These are phyloP conservation scores for Blomia tropicalis DNA, from an alignment of 2,888 invertebrate genomes.

Conservation along the genomic window DNA sequence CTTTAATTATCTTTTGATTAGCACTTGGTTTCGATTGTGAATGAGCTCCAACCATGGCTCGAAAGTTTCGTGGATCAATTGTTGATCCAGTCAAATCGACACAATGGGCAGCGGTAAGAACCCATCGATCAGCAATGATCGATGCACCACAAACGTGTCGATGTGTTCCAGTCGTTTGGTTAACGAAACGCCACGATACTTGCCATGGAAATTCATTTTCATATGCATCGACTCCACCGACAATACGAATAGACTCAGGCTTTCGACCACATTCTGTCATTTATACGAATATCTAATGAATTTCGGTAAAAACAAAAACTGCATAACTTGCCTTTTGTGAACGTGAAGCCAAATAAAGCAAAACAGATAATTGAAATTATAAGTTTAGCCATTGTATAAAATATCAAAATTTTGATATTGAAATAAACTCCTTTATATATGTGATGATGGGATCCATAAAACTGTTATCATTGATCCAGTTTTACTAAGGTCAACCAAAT, in stretches of 20 bases:
- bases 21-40: not conserved
- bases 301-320: too few relatives aligned
- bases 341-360: too few relatives aligned
- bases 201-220: slow-evolving; percentile 9
- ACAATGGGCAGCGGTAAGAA: slow-evolving; percentile 9
- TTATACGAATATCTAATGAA: too few relatives aligned
- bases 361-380: too few relatives aligned
- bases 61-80: not conserved
- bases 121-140: not conserved
- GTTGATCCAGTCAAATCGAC: not conserved
- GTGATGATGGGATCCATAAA: too few relatives aligned
- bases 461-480: too few relatives aligned
- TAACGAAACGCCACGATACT: slow-evolving; percentile 10
- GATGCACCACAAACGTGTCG: slow-evolving; percentile 11
- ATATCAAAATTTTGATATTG: too few relatives aligned
- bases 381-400: too few relatives aligned
- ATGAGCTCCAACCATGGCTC: not conserved
- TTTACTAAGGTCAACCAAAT: too few relatives aligned
- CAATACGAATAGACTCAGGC: not conserved
- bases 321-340: too few relatives aligned
- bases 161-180: not conserved
- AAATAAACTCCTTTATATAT: too few relatives aligned
- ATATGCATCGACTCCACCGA: not conserved
- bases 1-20: not conserved
- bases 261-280: slow-evolving; percentile 6